Base-by-base conservation (phyloP, 2,888 invertebrate genomes). In the Plagodis pulveraria region DNA sequence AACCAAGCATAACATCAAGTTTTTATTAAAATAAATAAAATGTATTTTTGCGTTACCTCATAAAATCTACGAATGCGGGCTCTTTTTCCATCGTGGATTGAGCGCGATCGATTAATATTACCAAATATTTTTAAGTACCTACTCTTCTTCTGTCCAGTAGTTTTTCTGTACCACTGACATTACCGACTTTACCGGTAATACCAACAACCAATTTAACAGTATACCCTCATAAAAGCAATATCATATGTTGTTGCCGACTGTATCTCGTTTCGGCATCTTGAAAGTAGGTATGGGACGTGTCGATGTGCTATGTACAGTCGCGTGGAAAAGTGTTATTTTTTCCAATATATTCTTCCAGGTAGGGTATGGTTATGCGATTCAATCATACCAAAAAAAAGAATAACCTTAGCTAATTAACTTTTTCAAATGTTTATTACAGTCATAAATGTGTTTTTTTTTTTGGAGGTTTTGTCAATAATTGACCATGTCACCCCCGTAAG, bases 21-120 rank as follows among this genome's bases (percentile, higher is more conserved):
- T 22, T 22, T 4, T 22, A 4, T 22, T 2, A 22, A 22, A 22
- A 22, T 22, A 22, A 22, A 22, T 1, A 22, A 22, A 2, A 4
- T 22, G 4, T 22, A 22, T 22, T 22, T 22, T 22, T 22, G 22
- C 22, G 22, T 22, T 83, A 95, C 96, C 98, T 96, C 97, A 99
- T 97, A 81, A 99, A 99, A 85, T 99, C 98, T 7, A 98, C 98
- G 85, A 98, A 99, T 11, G 96, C 97, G 11, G 97, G 96, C 73
- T 95, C 95, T 5, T 95, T 94, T 74, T 95, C 93, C 66, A 97
- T 94, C 95, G n/a, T n/a, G n/a, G n/a, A n/a, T n/a, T n/a, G n/a
- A n/a, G n/a, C n/a, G n/a, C n/a, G n/a, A n/a, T n/a, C n/a, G n/a
- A n/a, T n/a, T n/a, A n/a, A n/a, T n/a, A n/a, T n/a, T n/a, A n/a